Evolutionary conservation across 2,888 invertebrate species (phyloP), one percentile per base, ranked within the genome.

Genomic region (Amphipyra berbera): DNA sequence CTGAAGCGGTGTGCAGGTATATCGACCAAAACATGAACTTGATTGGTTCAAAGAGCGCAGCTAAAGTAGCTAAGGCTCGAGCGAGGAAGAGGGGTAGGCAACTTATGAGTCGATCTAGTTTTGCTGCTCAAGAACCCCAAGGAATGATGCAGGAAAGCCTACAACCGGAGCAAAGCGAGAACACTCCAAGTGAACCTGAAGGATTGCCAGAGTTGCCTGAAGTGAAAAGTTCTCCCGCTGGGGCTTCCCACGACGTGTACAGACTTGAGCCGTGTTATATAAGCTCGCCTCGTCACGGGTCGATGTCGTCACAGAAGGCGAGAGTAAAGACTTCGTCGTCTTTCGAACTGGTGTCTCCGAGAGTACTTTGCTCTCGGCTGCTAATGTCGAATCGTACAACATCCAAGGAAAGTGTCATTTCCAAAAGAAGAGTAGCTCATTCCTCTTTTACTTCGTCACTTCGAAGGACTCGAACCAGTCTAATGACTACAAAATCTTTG

Each of bases 1-100:
- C 90, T 0, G 91, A 92, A 58, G 88, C 88, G 0, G 88, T 93
- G 13, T 93, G 92, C 68, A 82, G 81, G 13, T 93, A 89, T 63
- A 92, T 94, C 21, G 92, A 94, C 53, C 83, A 88, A 56, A 90
- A 93, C 71, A 80, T 83, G 8, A 78, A 90, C 50, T 75, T 90
- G 9, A 79, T 88, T 45, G 85, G 85, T 15, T 89, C 88, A 6
- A 81, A 83, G 54, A 88, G 83, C 37, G 87, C 84, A 2, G 88
- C 85, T n/a, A 83, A 87, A 40, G 9, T 86, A 47, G 90, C 91
- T 8, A 93, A 92, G 81, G 82, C 84, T 1, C 88, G 83, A 63
- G 92, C 92, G 9, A 86, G 90, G 41, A 82, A 80, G 5, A 86
- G 86, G 72, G 92, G 83, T 0, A 81, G 79, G 49, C 79, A 82